A percentile compares a stretch with the other conserved stretches of the same genome.
Evolutionary conservation across 2,888 invertebrate genomes (phyloP).

Genomic region (Lithophane ornitopus): DNA sequence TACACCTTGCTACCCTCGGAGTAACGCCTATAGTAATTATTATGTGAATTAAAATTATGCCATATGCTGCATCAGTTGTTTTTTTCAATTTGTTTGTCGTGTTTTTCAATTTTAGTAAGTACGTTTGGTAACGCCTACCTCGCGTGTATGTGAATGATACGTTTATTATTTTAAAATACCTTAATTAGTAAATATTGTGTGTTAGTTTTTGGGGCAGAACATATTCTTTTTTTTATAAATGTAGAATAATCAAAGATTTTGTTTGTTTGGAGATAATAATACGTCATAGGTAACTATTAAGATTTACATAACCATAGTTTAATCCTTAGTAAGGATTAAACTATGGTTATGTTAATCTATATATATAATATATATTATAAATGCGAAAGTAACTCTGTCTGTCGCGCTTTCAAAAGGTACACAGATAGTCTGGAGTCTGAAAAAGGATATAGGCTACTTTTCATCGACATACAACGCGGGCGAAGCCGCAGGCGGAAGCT

Average conservation of each 20-base stretch:
- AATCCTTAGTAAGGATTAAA: too few species aligned
- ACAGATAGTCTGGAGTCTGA: too few species aligned
- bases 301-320: background rate
- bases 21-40: slow-evolving; percentile 74
- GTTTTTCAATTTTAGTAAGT: slow-evolving; percentile 50
- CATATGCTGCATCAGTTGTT: slow-evolving; percentile 64
- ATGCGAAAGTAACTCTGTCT: too few species aligned
- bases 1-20: slow-evolving; percentile 69
- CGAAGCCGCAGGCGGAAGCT: too few species aligned
- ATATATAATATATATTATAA: too few species aligned
- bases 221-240: background rate
- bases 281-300: too few species aligned
- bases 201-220: background rate
- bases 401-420: too few species aligned
- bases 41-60: slow-evolving; percentile 64
- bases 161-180: slow-evolving; percentile 21
- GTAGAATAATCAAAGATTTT: background rate
- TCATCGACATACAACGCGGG: too few species aligned
- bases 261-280: background rate
- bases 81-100: slow-evolving; percentile 43
- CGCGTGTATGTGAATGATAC: slow-evolving; percentile 11
- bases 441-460: too few species aligned
- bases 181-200: background rate
- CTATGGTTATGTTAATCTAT: too few species aligned
- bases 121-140: slow-evolving; percentile 39